Conservation (phyloP, 2,797 vertebrate species). For the Sebastes glaucus region DNA sequence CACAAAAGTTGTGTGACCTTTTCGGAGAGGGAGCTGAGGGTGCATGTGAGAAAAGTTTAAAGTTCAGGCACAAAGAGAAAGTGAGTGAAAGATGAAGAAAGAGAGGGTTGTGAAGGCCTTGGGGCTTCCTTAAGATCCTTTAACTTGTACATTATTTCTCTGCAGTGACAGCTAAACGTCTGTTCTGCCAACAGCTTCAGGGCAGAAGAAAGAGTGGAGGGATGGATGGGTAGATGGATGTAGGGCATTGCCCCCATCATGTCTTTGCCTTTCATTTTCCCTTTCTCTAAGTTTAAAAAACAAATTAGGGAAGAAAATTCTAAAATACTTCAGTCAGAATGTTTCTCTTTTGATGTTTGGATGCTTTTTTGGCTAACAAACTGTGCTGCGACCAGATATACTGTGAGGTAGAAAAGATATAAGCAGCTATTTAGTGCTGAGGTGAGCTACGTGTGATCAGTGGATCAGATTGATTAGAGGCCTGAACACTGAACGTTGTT, state of each 20-base stretch:
- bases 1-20: not conserved
- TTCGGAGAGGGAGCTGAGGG: not conserved
- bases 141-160: conserved; percentile 5
- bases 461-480: conserved; percentile 29
- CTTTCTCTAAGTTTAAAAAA: not conserved
- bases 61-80: conserved; percentile 1
- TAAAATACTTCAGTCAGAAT: not conserved
- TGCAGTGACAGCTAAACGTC: conserved; percentile 1
- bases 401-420: not conserved
- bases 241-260: not conserved
- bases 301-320: not conserved
- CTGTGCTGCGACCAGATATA: not conserved
- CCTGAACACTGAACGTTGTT: not conserved
- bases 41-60: not conserved
- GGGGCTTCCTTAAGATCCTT: not conserved
- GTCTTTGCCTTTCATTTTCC: not conserved
- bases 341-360: conserved; percentile 20
- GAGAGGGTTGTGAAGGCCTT: not conserved
- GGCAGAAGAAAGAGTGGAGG: not conserved
- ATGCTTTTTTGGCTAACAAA: not conserved
- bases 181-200: conserved; percentile 17
- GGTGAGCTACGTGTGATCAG: conserved; percentile 29
- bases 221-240: not conserved
- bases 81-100: not conserved
- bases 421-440: conserved; percentile 35